phyloP scores from a whole-genome alignment of 2,113 vertebrate species.

The Uropsilus gracilis region DNA sequence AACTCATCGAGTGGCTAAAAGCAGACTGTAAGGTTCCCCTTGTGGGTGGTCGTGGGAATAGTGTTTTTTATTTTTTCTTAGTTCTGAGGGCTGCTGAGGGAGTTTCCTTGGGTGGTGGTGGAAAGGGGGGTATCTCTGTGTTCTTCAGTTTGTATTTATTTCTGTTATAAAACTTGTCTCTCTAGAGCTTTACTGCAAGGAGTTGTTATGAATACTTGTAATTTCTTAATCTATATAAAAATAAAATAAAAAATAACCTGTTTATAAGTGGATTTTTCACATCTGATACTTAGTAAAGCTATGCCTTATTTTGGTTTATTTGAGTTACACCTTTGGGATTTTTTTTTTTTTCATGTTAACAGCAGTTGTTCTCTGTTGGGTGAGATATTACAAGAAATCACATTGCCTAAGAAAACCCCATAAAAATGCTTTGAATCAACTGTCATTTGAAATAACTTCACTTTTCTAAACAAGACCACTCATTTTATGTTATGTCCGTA shows the following conservation, averaged over 20 bases:
- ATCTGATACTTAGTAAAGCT: too few species aligned
- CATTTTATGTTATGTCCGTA: slow-evolving; percentile 58
- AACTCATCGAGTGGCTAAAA: not conserved
- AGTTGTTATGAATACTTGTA: not conserved
- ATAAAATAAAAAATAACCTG: not conserved
- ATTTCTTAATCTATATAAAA: not conserved
- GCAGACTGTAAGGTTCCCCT: too few species aligned
- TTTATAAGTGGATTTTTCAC: not conserved
- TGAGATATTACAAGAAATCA: slow-evolving; percentile 57
- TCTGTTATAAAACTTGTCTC: not conserved
- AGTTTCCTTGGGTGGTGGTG: not conserved
- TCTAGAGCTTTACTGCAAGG: slow-evolving; percentile 16
- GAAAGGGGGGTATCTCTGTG: not conserved
- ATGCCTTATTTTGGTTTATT: not conserved
- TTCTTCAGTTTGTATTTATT: too few species aligned
- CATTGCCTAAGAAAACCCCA: slow-evolving; percentile 27
- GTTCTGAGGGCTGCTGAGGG: not conserved
- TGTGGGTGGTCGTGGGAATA: not conserved
- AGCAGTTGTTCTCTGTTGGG: not conserved
- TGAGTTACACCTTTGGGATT: not conserved
- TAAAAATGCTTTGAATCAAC: slow-evolving; percentile 57
- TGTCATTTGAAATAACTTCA: slow-evolving; percentile 77
- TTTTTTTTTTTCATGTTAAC: not conserved
- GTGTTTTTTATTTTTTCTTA: too few species aligned
- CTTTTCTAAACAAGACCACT: slow-evolving; percentile 58